phyloP scores from a whole-genome alignment of 2,113 vertebrate genomes.

The Cyphomyrus plagiostoma region DNA sequence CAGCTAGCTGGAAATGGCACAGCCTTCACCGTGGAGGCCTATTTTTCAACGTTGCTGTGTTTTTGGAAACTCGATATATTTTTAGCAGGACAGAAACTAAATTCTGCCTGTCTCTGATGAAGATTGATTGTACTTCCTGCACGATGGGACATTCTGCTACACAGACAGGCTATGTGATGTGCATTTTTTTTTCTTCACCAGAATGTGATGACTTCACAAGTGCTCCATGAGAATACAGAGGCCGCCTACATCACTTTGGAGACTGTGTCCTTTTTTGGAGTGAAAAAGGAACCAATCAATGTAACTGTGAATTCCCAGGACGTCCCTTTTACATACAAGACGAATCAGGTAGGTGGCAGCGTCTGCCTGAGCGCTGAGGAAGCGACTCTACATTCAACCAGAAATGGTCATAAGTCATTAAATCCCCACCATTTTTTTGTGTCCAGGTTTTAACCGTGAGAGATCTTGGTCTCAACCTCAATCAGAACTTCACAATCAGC shows the following conservation, averaged over 20 bases:
- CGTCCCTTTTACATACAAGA: conserved; percentile 61
- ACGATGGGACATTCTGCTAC: neutral
- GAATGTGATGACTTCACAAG: conserved; percentile 67
- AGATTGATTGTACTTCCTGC: neutral
- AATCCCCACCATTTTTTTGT: neutral
- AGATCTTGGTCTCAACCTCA: conserved; percentile 63
- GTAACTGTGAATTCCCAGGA: conserved; percentile 71
- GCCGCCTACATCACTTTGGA: conserved; percentile 60
- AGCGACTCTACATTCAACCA: neutral
- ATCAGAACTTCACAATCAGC: conserved; percentile 68
- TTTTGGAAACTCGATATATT: neutral
- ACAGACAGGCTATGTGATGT: neutral
- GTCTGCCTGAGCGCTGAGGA: no score
- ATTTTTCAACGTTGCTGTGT: neutral
- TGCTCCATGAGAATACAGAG: conserved; percentile 60
- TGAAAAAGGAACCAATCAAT: conserved; percentile 55
- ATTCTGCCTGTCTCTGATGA: neutral
- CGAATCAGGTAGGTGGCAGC: conserved; percentile 61
- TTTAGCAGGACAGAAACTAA: neutral
- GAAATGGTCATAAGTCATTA: neutral
- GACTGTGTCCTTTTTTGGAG: conserved; percentile 65
- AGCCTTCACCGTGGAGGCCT: conserved; percentile 31
- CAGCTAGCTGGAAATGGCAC: conserved; percentile 48
- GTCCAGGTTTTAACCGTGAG: conserved; percentile 65
- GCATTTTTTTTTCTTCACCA: conserved; percentile 34